Percentiles rank a stretch among this genome's conserved stretches.
phyloP scores from a whole-genome alignment of 2,113 vertebrate species.

The Odontesthes bonariensis region DNA sequence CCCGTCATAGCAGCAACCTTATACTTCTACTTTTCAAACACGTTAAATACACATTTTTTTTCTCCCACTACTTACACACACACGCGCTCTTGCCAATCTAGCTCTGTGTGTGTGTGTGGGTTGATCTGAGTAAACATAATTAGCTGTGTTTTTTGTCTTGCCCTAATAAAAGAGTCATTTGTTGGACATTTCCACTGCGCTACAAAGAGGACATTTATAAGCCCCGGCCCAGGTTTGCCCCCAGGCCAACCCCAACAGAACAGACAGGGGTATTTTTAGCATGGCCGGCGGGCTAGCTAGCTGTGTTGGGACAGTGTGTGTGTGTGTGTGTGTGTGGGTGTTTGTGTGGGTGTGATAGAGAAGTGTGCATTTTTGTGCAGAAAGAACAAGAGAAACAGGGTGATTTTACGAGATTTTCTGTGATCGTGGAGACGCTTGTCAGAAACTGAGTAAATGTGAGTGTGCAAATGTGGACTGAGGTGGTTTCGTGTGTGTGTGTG shows the following conservation, averaged over 20 bases:
- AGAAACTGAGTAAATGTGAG: slow-evolving; percentile 1
- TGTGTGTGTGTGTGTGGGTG: slow-evolving; percentile 51
- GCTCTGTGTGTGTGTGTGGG: slow-evolving; percentile 63
- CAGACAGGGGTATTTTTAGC: slow-evolving; percentile 96
- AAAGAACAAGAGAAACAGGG: slow-evolving; percentile 23
- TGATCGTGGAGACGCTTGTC: slow-evolving; percentile 37
- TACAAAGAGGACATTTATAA: slow-evolving; percentile 99
- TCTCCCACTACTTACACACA: slow-evolving; percentile 20
- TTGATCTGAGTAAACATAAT: slow-evolving; percentile 98
- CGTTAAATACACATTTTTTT: slow-evolving; percentile 6
- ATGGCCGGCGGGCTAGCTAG: slow-evolving; percentile 60
- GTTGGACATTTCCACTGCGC: slow-evolving; percentile 96
- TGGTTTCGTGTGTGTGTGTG: background rate
- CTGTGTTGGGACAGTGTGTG: slow-evolving; percentile 80
- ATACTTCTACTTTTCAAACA: slow-evolving; percentile 38
- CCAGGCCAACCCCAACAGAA: slow-evolving; percentile 92
- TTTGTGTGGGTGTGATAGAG: slow-evolving; percentile 38
- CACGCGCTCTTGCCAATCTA: slow-evolving; percentile 10
- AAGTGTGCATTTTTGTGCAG: slow-evolving; percentile 19
- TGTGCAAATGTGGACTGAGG: background rate
- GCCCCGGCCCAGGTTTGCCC: slow-evolving; percentile 82
- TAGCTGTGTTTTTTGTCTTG: slow-evolving; percentile 97
- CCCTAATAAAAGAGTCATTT: slow-evolving; percentile 99
- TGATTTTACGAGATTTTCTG: slow-evolving; percentile 51
- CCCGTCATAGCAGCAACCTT: background rate